phyloP scores from a whole-genome alignment of 1,140 invertebrate genomes.

The Vanessa atalanta region DNA sequence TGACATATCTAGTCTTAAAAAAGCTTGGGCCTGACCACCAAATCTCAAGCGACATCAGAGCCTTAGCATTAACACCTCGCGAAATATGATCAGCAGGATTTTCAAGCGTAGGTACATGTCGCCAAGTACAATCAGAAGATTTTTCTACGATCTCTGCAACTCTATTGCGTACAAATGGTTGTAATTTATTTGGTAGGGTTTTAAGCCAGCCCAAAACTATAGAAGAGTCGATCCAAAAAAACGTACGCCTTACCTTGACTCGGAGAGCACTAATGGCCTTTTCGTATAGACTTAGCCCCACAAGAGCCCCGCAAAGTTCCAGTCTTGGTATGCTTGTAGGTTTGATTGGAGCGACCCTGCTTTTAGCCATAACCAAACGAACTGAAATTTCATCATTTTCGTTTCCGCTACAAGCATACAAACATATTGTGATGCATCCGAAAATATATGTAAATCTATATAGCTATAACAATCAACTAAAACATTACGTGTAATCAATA shows the following conservation, averaged over 20 bases:
- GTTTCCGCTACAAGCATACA: slow-evolving; percentile 7
- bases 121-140: too few species aligned
- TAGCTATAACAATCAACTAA: too few species aligned
- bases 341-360: slow-evolving; percentile 7
- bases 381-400: slow-evolving; percentile 12
- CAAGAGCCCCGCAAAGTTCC: slow-evolving; percentile 19
- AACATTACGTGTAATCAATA: too few species aligned
- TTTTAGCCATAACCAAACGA: slow-evolving; percentile 5
- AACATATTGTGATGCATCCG: slow-evolving; percentile 9
- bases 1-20: slow-evolving; percentile 11
- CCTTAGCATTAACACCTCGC: slow-evolving; percentile 7
- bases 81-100: slow-evolving; percentile 22
- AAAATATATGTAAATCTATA: slow-evolving; percentile 19
- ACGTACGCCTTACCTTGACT: slow-evolving; percentile 16
- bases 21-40: slow-evolving; percentile 19
- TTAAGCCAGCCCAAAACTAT: slow-evolving; percentile 29
- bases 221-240: slow-evolving; percentile 30
- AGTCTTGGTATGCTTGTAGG: slow-evolving; percentile 3
- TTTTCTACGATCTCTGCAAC: too few species aligned
- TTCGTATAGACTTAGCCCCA: slow-evolving; percentile 15
- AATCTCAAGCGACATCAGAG: slow-evolving; percentile 12
- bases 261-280: slow-evolving; percentile 11
- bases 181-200: slow-evolving; percentile 10
- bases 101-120: slow-evolving; percentile 17
- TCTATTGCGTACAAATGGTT: too few species aligned